Base-by-base conservation (phyloP, 2,113 vertebrate species). In the Drymodes brunneopygia region DNA sequence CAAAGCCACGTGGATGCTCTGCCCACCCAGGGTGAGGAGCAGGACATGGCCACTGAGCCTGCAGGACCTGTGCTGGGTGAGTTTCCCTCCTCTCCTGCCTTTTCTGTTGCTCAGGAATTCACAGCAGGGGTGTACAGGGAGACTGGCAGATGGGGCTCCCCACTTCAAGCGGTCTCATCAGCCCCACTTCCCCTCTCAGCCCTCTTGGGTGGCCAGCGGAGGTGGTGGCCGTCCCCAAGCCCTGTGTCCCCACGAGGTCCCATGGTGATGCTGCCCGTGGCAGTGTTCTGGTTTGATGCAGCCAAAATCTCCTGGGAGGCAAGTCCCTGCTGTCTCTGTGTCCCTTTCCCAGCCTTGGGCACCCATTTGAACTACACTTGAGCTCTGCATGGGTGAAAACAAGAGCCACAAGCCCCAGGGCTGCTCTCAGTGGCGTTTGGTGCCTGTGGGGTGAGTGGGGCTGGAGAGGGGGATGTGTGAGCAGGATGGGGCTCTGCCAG, bases 261-360 rank as follows among this genome's bases (percentile, higher is more conserved):
- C 33, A 2, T 2, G 2, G 50, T 3, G 17, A 27, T 36, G 58
- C 67, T 42, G 48, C 2, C 3, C 1, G 0, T 65, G 83, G 33
- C 79, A 54, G 10, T 1, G 24, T 28, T 18, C 23, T 58, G 61
- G 22, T 51, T 82, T 53, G 66, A 15, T 27, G 19, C 27, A 60
- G 45, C 50, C 3, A 2, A 74, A 58, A 66, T 29, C 60, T 64
- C 38, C 40, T 22, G 24, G 40, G 12, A 31, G 24, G 3, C 58
- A 50, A 20, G 19, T 84, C 24, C 42, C 19, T 74, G 2, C 48
- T 73, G 72, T 23, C 27, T 24, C 27, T 22, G 1, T 16, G 60
- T 78, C 80, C 44, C 15, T 74, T 35, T 91, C 35, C n/a, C 36
- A 53, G 60, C 48, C 65, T 48, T 38, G 17, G 61, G 21, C 69